Percentiles rank a stretch among this genome's conserved stretches.
Evolutionary conservation across 2,113 vertebrate genomes (phyloP).

Genomic region (Psittacus erithacus): DNA sequence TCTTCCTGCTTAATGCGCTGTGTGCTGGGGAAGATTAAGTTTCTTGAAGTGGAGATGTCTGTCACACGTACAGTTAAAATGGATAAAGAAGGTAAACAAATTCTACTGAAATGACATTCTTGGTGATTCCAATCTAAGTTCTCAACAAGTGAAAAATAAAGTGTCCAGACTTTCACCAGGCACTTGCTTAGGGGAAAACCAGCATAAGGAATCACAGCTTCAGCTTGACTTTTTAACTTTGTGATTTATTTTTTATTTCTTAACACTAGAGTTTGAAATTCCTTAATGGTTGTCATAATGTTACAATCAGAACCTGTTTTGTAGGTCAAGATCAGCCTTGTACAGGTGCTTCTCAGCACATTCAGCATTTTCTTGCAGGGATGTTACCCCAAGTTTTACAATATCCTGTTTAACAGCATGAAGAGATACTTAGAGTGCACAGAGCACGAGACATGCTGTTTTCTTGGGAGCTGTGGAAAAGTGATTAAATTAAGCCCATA

Average conservation of each 20-base stretch:
- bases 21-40: neutral
- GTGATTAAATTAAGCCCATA: neutral
- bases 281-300: neutral
- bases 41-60: neutral
- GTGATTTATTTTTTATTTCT: neutral
- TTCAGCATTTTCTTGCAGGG: neutral
- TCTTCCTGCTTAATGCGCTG: neutral
- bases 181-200: neutral
- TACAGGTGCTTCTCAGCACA: neutral
- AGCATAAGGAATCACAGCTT: neutral
- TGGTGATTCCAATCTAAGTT: neutral
- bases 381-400: neutral
- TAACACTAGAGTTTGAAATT: neutral
- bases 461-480: neutral
- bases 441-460: fast-evolving
- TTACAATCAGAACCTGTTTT: neutral
- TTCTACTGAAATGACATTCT: neutral
- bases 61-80: neutral
- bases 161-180: neutral
- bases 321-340: neutral
- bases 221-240: neutral
- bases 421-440: neutral
- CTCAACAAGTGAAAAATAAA: neutral
- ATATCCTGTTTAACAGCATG: neutral
- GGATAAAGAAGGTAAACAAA: neutral